Percentiles rank a stretch among this genome's conserved stretches.
Conservation (phyloP, 2,113 vertebrate species). For the Dipodomys spectabilis region DNA sequence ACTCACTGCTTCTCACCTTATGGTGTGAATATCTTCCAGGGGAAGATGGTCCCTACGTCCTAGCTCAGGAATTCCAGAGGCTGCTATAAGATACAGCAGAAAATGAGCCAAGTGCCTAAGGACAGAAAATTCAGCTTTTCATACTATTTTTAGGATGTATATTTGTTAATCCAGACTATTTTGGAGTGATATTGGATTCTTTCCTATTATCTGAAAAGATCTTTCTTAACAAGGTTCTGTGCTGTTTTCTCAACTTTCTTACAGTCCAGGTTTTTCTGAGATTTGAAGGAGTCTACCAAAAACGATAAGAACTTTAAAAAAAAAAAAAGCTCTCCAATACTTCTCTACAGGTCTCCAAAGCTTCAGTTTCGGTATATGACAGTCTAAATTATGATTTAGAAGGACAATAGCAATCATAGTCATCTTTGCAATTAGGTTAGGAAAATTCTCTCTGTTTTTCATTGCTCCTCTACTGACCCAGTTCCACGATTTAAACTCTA, state of each 20-base stretch:
- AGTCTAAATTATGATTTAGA: background rate
- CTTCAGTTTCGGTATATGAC: background rate
- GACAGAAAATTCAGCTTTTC: background rate
- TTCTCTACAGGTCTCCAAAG: slow-evolving; percentile 15
- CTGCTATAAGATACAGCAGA: too few species aligned
- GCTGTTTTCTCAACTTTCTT: background rate
- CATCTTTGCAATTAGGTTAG: background rate
- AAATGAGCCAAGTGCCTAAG: background rate
- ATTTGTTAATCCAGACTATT: background rate
- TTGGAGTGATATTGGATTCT: background rate
- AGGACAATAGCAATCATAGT: background rate
- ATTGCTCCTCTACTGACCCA: background rate
- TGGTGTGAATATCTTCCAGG: too few species aligned
- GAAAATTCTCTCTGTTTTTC: background rate
- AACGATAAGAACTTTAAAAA: background rate
- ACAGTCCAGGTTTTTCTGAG: background rate
- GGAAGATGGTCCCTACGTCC: too few species aligned
- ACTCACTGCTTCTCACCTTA: too few species aligned
- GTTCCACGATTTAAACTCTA: background rate
- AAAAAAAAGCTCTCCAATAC: background rate
- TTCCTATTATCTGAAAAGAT: background rate
- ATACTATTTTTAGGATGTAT: background rate
- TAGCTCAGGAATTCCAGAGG: too few species aligned
- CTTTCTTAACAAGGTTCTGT: background rate
- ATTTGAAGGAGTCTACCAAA: slow-evolving; percentile 10